Percentiles rank a stretch among this genome's conserved stretches.
phyloP scores from a whole-genome alignment of 2,888 invertebrate genomes.

The Caenorhabditis plicata region DNA sequence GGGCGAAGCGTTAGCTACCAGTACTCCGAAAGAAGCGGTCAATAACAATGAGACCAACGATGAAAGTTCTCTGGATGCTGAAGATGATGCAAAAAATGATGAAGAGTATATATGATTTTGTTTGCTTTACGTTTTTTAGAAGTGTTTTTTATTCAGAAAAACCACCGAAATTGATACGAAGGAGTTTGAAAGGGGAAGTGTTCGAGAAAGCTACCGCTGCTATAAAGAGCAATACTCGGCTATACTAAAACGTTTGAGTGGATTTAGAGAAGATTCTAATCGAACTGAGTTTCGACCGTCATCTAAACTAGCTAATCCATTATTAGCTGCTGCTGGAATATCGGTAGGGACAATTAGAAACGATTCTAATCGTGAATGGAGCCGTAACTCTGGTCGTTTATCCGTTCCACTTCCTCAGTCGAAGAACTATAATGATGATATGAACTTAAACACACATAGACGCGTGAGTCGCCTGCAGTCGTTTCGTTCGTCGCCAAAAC shows the following conservation, averaged over 20 bases:
- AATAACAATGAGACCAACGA: background rate
- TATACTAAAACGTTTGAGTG: slow-evolving; percentile 22
- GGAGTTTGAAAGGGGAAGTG: slow-evolving; percentile 17
- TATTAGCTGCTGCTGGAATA: slow-evolving; percentile 26
- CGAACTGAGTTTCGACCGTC: slow-evolving; percentile 23
- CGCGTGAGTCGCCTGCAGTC: slow-evolving; percentile 14
- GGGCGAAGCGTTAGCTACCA: slow-evolving; percentile 37
- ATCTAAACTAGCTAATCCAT: slow-evolving; percentile 24
- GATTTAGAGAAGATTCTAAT: slow-evolving; percentile 7
- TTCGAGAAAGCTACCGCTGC: slow-evolving; percentile 26
- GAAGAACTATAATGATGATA: slow-evolving; percentile 16
- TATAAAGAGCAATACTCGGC: slow-evolving; percentile 22
- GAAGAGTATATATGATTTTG: slow-evolving; percentile 22
- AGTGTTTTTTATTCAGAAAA: no score
- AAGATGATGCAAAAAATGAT: slow-evolving; percentile 2
- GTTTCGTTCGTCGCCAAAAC: slow-evolving; percentile 1
- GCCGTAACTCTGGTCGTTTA: slow-evolving; percentile 17
- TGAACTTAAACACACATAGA: slow-evolving; percentile 5
- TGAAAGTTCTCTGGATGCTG: background rate
- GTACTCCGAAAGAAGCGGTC: slow-evolving; percentile 30
- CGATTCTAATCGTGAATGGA: slow-evolving; percentile 5
- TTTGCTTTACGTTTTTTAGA: no score
- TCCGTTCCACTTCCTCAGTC: slow-evolving; percentile 25
- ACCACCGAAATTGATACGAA: no score
- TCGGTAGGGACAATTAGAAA: slow-evolving; percentile 15